These are phyloP conservation scores for Cynocephalus volans DNA, from an alignment of 2,113 vertebrate species.

Conservation along the genomic window DNA sequence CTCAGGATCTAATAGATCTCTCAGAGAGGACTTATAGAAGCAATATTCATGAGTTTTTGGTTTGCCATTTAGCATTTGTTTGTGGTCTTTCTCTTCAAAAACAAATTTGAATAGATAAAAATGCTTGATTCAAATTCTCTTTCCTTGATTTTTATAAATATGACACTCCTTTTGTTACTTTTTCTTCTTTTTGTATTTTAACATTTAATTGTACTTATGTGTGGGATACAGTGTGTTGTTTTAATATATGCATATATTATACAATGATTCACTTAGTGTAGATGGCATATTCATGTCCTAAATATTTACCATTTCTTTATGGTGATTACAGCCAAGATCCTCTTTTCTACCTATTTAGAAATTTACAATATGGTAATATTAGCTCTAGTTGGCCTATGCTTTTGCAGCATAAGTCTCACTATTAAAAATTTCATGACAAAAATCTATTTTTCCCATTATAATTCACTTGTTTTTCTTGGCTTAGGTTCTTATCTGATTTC, in stretches of 20 bases:
- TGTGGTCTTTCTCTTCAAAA: neutral
- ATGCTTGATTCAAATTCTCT: neutral
- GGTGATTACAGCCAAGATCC: too few relatives aligned
- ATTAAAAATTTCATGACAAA: neutral
- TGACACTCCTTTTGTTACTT: neutral
- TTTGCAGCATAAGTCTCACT: neutral
- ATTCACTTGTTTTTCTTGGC: neutral
- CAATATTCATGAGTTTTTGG: neutral
- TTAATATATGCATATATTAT: too few relatives aligned
- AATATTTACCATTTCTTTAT: too few relatives aligned
- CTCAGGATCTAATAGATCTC: neutral
- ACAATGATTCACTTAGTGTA: too few relatives aligned
- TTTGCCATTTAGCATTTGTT: neutral
- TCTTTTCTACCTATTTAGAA: too few relatives aligned
- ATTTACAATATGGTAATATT: too few relatives aligned
- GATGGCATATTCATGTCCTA: too few relatives aligned
- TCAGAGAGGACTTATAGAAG: neutral
- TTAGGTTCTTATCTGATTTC: neutral
- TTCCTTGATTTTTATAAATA: neutral
- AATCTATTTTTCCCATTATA: neutral
- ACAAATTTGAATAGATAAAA: neutral
- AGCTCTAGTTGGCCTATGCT: too few relatives aligned
- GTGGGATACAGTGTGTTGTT: too few relatives aligned
- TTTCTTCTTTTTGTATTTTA: too few relatives aligned
- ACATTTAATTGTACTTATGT: too few relatives aligned